Evolutionary conservation across 2,113 vertebrate genomes (phyloP).

Genomic region (Turdus rufiventris): DNA sequence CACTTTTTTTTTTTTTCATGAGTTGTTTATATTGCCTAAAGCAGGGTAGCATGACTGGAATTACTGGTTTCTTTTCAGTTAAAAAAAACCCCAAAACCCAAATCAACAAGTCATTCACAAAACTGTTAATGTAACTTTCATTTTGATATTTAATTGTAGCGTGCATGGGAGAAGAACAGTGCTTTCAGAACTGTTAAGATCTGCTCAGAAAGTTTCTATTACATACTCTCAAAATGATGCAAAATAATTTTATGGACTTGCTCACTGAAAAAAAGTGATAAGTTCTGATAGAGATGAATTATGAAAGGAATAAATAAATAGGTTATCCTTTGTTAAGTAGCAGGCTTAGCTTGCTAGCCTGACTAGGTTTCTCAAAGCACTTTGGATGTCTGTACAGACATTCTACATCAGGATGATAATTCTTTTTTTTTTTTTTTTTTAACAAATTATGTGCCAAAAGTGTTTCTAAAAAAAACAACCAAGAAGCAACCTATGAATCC

Average conservation of each 20-base stretch:
- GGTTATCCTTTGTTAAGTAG: not conserved
- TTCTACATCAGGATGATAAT: not conserved
- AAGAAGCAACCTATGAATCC: not conserved
- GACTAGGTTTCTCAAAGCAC: not conserved
- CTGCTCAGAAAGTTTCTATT: not conserved
- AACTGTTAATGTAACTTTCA: not conserved
- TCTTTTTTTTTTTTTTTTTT: not conserved
- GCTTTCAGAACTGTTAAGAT: not conserved
- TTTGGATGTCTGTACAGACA: not conserved
- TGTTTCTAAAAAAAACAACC: not conserved
- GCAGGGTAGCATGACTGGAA: not conserved
- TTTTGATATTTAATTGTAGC: not conserved
- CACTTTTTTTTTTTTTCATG: not conserved
- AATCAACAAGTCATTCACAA: not conserved
- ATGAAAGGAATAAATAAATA: not conserved
- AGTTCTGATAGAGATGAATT: not conserved
- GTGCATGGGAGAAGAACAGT: not conserved
- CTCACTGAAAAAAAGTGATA: not conserved
- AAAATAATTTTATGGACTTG: not conserved
- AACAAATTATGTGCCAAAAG: not conserved
- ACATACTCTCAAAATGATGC: not conserved
- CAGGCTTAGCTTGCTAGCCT: not conserved
- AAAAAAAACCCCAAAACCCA: not conserved
- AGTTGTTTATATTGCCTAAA: not conserved
- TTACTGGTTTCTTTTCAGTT: slow-evolving; percentile 13